Evolutionary conservation across 2,888 invertebrate genomes (phyloP), one percentile per base, ranked within the genome.

Genomic region (Muscina levida): DNA sequence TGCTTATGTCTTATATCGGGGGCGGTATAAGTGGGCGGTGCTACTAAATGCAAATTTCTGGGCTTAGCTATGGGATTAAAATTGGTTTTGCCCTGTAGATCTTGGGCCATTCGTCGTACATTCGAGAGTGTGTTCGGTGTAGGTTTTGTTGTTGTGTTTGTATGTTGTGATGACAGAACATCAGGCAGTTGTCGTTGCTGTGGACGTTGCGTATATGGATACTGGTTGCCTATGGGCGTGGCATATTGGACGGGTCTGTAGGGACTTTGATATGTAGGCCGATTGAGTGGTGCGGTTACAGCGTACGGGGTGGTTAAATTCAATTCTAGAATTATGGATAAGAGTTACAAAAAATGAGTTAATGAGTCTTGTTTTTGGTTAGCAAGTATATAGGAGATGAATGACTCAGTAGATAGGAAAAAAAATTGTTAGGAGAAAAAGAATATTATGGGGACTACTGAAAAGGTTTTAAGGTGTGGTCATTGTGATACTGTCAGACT

Each of bases 31-130:
- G 84, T 82, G 57, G 86, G 86, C 42, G 84, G 84, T 53, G 83
- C 82, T 44, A 83, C 83, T 83, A 84, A 85, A 84, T 83, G 84
- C 62, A 82, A 44, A 71, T 84, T 82, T 3, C 82, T 78, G 15
- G 79, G 82, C 37, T 75, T 81, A 31, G 82, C 48, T 73, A 77
- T 75, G 72, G 66, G 85, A 85, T 86, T 85, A 51, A 88, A 87
- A 59, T 86, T 87, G 65, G 87, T 87, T 85, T 85, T 87, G 31
- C 85, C 88, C 83, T 88, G 86, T 77, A 90, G 85, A 83, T 87
- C 87, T 79, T 88, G 85, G 17, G 87, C 86, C 78, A 89, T 83
- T 78, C 87, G 86, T 42, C 87, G 85, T 31, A 89, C 88, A 82
- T 90, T 87, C 24, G 87, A 77, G 8, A 73, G 72, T 11, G 77